Conservation (phyloP, 2,113 vertebrate genomes). For the Spea multiplicata region DNA sequence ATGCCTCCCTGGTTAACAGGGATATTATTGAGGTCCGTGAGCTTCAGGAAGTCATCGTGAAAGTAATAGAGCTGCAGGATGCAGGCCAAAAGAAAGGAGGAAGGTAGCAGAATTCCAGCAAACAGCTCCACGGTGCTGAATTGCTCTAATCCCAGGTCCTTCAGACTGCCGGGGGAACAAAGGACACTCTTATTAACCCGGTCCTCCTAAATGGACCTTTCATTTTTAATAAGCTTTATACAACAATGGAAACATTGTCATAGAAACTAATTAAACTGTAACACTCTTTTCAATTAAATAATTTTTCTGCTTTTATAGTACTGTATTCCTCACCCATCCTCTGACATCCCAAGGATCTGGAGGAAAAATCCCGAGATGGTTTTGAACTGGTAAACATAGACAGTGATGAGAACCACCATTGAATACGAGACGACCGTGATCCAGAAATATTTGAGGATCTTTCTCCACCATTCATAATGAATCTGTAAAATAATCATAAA, state of each 20-base stretch:
- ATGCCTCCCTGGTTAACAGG: slow-evolving; percentile 49
- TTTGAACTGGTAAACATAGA: slow-evolving; percentile 75
- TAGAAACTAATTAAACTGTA: no score
- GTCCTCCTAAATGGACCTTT: no score
- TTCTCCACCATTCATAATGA: slow-evolving; percentile 63
- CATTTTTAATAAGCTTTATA: no score
- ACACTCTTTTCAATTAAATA: no score
- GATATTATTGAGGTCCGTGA: slow-evolving; percentile 66
- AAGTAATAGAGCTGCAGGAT: slow-evolving; percentile 75
- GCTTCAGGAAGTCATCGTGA: slow-evolving; percentile 67
- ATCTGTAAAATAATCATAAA: slow-evolving; percentile 49
- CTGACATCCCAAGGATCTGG: slow-evolving; percentile 71
- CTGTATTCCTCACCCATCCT: slow-evolving; percentile 64
- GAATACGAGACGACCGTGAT: slow-evolving; percentile 70
- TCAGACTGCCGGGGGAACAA: slow-evolving; percentile 55
- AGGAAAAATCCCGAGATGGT: slow-evolving; percentile 69
- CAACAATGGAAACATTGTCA: no score
- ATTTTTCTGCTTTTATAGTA: no score
- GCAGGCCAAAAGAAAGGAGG: slow-evolving; percentile 68
- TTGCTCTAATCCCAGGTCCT: slow-evolving; percentile 68
- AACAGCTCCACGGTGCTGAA: slow-evolving; percentile 64
- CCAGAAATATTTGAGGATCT: slow-evolving; percentile 69
- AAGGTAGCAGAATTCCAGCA: slow-evolving; percentile 67
- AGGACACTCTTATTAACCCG: not conserved
- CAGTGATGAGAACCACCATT: slow-evolving; percentile 66